Percentiles rank a stretch among this genome's conserved stretches.
phyloP scores from a whole-genome alignment of 1,140 invertebrate species.

The Leguminivora glycinivorella region DNA sequence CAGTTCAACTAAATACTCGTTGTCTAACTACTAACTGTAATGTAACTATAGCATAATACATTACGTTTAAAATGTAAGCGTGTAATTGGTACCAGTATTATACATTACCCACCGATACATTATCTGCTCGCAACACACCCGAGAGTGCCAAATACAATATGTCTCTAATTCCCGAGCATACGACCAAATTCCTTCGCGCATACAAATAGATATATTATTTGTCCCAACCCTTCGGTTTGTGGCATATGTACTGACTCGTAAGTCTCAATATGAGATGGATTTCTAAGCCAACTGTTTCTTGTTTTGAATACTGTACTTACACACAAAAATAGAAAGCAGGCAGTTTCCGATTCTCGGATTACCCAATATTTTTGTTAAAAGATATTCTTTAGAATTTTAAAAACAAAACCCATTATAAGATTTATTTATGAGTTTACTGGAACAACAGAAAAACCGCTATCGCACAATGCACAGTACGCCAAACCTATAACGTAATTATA shows the following conservation, averaged over 20 bases:
- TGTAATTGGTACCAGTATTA: background rate
- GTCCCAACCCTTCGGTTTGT: background rate
- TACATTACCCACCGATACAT: constrained; percentile 7
- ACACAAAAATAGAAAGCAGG: too few relatives aligned
- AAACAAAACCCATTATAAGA: too few relatives aligned
- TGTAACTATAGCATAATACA: background rate
- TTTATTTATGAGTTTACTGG: too few relatives aligned
- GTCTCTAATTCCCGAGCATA: constrained; percentile 10
- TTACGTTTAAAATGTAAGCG: background rate
- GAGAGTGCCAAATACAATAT: constrained; percentile 15
- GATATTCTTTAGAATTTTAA: too few relatives aligned
- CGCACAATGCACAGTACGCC: too few relatives aligned
- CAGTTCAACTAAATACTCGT: too few relatives aligned
- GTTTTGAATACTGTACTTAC: background rate
- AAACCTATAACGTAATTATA: too few relatives aligned
- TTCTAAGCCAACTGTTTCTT: background rate
- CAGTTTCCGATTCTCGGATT: too few relatives aligned
- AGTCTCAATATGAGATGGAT: background rate
- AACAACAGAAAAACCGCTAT: too few relatives aligned
- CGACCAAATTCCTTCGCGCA: constrained; percentile 12
- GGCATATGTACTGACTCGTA: background rate
- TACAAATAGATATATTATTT: constrained; percentile 20
- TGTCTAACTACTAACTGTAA: too few relatives aligned
- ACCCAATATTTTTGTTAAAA: too few relatives aligned
- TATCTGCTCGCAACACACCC: constrained; percentile 5